Conservation (phyloP, 2,888 invertebrate species). For the Melipona beecheii region DNA sequence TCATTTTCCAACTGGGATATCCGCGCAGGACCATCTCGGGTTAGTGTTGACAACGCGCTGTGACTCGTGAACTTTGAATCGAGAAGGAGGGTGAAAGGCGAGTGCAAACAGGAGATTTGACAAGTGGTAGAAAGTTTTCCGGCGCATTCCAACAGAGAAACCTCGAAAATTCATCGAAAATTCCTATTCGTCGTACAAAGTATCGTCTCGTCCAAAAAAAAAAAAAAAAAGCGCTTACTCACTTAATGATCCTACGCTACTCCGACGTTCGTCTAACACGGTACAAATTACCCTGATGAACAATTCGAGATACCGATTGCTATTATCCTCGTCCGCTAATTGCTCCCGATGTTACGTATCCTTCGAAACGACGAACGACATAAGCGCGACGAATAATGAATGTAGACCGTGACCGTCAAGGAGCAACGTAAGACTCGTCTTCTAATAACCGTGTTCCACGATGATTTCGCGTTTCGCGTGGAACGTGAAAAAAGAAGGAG, state of each 20-base stretch:
- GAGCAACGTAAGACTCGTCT: background rate
- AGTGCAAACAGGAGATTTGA: background rate
- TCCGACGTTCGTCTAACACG: background rate
- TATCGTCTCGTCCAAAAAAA: background rate
- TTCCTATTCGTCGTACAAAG: background rate
- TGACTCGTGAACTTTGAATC: too few relatives aligned
- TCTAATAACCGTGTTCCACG: slow-evolving; percentile 12
- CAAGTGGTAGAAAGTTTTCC: background rate
- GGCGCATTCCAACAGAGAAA: background rate
- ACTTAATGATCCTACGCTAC: background rate
- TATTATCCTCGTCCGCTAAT: slow-evolving; percentile 15
- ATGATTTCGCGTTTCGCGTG: slow-evolving; percentile 16
- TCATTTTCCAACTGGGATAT: too few relatives aligned
- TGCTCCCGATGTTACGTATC: slow-evolving; percentile 24
- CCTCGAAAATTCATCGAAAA: background rate
- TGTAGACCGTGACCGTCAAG: slow-evolving; percentile 10
- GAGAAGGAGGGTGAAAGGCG: background rate
- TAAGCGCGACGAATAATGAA: slow-evolving; percentile 23
- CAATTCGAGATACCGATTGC: slow-evolving; percentile 17
- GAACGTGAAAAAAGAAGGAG: background rate
- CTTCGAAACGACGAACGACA: slow-evolving; percentile 26
- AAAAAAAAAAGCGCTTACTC: slow-evolving; percentile 6
- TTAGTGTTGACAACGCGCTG: too few relatives aligned
- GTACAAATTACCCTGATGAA: slow-evolving; percentile 25
- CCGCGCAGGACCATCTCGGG: background rate